Evolutionary conservation across 2,797 vertebrate species (phyloP).

Genomic region (Rhinophrynus dorsalis): DNA sequence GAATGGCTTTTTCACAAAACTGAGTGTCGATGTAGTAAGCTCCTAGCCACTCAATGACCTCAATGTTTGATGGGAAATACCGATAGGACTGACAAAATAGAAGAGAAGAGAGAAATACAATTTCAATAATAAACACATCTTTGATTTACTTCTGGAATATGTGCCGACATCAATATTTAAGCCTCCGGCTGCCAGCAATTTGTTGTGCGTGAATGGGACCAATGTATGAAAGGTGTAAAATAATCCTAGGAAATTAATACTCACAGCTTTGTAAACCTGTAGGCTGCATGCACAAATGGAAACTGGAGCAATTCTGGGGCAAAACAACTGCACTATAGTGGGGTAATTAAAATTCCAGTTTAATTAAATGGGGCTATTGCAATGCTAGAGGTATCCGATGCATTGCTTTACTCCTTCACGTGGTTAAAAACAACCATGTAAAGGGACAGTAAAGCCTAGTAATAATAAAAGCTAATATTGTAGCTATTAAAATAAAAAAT

Average conservation of each 20-base stretch:
- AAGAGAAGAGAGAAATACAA: constrained; percentile 50
- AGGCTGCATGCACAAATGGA: no score
- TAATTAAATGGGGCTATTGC: no score
- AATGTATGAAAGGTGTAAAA: constrained; percentile 43
- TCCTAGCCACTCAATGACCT: constrained; percentile 95
- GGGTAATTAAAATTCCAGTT: no score
- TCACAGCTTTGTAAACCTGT: no score
- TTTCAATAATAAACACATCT: constrained; percentile 56
- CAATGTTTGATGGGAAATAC: constrained; percentile 93
- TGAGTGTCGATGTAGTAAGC: constrained; percentile 93
- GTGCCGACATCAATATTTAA: constrained; percentile 52
- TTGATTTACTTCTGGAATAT: constrained; percentile 54
- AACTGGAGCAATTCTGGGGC: no score
- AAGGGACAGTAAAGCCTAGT: no score
- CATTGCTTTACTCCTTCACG: no score
- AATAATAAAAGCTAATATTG: no score
- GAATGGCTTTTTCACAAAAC: constrained; percentile 97
- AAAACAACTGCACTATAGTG: no score
- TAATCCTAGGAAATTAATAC: background rate
- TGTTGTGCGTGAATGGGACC: constrained; percentile 54
- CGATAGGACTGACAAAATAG: constrained; percentile 83
- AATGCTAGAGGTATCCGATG: no score
- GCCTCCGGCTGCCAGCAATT: constrained; percentile 55
- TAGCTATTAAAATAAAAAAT: no score
- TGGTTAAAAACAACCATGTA: no score